These are phyloP conservation scores for Labeo catla DNA, from an alignment of 2,113 vertebrate genomes.

Conservation along the genomic window DNA sequence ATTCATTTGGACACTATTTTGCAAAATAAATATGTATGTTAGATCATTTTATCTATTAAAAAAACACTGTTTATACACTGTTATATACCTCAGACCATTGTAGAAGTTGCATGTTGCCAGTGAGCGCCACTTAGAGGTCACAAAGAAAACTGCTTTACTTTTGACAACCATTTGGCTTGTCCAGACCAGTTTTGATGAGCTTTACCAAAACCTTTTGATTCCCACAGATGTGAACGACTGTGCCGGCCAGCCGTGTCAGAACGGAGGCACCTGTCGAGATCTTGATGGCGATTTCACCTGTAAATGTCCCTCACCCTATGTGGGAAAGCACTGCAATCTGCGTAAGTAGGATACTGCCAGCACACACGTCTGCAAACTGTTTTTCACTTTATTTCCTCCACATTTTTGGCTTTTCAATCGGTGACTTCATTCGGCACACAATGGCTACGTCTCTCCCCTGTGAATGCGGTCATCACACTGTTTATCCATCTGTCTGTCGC, in stretches of 20 bases:
- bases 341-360: conserved; percentile 72
- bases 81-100: background rate
- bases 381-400: background rate
- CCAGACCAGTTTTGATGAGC: background rate
- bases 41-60: background rate
- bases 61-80: too few species aligned
- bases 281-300: conserved; percentile 78
- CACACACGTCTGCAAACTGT: background rate
- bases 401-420: background rate
- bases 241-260: conserved; percentile 78
- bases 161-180: background rate
- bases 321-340: conserved; percentile 79
- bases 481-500: conserved; percentile 49
- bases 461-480: conserved; percentile 44
- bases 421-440: conserved; percentile 3
- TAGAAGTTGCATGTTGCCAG: conserved; percentile 26
- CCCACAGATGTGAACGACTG: conserved; percentile 79
- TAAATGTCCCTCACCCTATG: conserved; percentile 82
- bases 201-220: conserved; percentile 13
- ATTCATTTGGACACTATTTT: background rate
- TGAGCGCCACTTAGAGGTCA: conserved; percentile 63
- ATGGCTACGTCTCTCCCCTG: conserved; percentile 31
- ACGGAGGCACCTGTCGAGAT: conserved; percentile 80
- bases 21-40: background rate
- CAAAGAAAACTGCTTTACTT: conserved; percentile 39